phyloP scores from a whole-genome alignment of 2,888 invertebrate species.

The Hypomecis punctinalis region DNA sequence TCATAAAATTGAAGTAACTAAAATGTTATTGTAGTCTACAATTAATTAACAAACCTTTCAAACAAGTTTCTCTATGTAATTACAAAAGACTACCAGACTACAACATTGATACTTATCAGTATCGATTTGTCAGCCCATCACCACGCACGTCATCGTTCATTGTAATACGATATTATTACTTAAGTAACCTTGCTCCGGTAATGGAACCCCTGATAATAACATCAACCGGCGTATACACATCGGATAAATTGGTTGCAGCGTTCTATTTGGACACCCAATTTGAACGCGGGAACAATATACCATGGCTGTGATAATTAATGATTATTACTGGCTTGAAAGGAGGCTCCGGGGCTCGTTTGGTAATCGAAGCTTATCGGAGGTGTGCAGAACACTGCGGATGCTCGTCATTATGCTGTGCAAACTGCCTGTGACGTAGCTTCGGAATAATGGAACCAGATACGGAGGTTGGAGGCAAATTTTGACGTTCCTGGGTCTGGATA shows the following conservation, averaged over 20 bases:
- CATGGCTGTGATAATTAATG: slow-evolving; percentile 24
- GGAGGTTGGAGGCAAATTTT: neutral
- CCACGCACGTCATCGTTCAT: slow-evolving; percentile 12
- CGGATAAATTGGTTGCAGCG: slow-evolving; percentile 41
- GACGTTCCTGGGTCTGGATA: too few species aligned
- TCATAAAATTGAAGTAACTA: too few species aligned
- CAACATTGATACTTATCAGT: neutral
- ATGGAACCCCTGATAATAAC: slow-evolving; percentile 39
- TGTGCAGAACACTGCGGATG: slow-evolving; percentile 13
- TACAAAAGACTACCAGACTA: neutral
- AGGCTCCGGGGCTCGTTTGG: slow-evolving; percentile 17
- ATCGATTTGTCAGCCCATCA: neutral
- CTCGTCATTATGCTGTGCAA: slow-evolving; percentile 19
- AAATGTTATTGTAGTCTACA: too few species aligned
- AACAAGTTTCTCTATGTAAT: neutral
- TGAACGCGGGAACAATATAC: slow-evolving; percentile 29
- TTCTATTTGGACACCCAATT: slow-evolving; percentile 37
- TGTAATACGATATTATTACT: slow-evolving; percentile 30
- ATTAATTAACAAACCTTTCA: neutral
- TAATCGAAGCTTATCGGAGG: slow-evolving; percentile 20
- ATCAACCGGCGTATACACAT: slow-evolving; percentile 36
- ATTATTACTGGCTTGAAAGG: slow-evolving; percentile 30
- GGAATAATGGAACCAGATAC: slow-evolving; percentile 8
- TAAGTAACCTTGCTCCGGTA: slow-evolving; percentile 37
- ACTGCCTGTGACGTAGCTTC: slow-evolving; percentile 12